A percentile compares a stretch with the other conserved stretches of the same genome.
Conservation (phyloP, 30 jellyfish, hydroid and myxozoan genomes). For the Clytia hemisphaerica region DNA sequence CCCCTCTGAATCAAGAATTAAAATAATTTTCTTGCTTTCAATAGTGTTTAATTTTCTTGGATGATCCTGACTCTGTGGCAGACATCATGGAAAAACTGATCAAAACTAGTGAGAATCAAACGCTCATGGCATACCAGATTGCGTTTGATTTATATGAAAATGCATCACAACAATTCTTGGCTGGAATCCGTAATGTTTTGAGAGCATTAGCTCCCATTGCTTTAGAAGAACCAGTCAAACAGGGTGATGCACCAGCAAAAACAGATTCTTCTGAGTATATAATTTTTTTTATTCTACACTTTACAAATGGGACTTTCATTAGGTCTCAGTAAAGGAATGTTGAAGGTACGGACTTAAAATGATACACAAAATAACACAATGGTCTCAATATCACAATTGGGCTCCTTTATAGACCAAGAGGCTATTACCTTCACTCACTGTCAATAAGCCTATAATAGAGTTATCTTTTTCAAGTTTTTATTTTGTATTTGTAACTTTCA, state of each 20-base stretch:
- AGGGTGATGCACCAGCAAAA: background rate
- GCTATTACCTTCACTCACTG: too few relatives aligned
- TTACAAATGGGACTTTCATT: too few relatives aligned
- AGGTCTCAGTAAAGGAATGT: too few relatives aligned
- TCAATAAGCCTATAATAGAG: too few relatives aligned
- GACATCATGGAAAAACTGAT: conserved; percentile 83
- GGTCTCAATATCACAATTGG: too few relatives aligned
- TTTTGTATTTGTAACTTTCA: too few relatives aligned
- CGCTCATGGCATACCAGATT: conserved; percentile 85
- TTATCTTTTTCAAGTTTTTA: too few relatives aligned
- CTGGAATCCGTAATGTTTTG: conserved; percentile 58
- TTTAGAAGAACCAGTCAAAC: conserved; percentile 45
- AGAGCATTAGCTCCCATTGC: conserved; percentile 65
- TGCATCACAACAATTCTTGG: conserved; percentile 90
- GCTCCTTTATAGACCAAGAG: too few relatives aligned
- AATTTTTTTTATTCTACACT: background rate
- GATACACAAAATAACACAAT: background rate
- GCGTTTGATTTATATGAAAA: conserved; percentile 95
- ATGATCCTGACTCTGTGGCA: conserved; percentile 98
- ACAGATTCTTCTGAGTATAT: background rate
- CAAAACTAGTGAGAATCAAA: conserved; percentile 63
- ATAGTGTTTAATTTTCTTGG: conserved; percentile 93
- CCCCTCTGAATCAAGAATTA: too few relatives aligned
- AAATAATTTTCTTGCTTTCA: too few relatives aligned
- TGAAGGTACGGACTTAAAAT: background rate